Base-by-base conservation (phyloP, 92 coral and sea anemone species). In the Siderastrea radians region DNA sequence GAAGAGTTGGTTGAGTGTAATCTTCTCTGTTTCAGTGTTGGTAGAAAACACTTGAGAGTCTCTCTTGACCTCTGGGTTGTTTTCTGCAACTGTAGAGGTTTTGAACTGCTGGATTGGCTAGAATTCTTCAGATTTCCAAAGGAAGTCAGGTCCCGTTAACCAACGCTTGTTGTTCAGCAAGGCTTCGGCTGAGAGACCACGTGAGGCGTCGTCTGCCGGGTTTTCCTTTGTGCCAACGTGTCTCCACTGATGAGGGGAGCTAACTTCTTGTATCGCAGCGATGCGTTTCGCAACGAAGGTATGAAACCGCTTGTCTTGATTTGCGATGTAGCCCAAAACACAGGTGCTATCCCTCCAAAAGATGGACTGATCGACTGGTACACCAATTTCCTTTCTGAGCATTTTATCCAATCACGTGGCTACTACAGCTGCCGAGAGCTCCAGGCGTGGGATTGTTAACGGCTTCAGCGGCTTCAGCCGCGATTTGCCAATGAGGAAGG, bases 381-480 rank as follows among this genome's bases (percentile, higher is more conserved):
- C 12, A 13, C 57, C 78, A 19, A 38, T 50, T 49, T 87, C 86
- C 46, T 60, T n/a, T n/a, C n/a, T 38, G 45, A 72, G 16, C 80
- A 80, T 70, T 49, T 47, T 48, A 7, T 80, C 91, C 43, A 81
- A 54, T 49, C 74, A 52, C 49, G 86, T 49, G 10, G 91, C 91
- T 48, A 88, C 53, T 16, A 80, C 86, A 7, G 91, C 91, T 44
- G 87, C 92, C 14, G 88, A 82, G 70, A 88, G 59, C 67, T 88
- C 92, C 53, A 88, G 47, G 52, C 92, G 70, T 38, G 92, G 92
- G 6, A 88, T 68, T 5, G 75, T 88, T 12, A 66, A 45, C 43
- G 61, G 19, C 62, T 88, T 82, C 12, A 83, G 57, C 14, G 92
- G 88, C 2, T 73, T 75, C 17, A 82, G 64, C 15, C 60, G 19